Evolutionary conservation across 2,113 vertebrate genomes (phyloP), one percentile per base, ranked within the genome.

Genomic region (Lutjanus erythropterus): DNA sequence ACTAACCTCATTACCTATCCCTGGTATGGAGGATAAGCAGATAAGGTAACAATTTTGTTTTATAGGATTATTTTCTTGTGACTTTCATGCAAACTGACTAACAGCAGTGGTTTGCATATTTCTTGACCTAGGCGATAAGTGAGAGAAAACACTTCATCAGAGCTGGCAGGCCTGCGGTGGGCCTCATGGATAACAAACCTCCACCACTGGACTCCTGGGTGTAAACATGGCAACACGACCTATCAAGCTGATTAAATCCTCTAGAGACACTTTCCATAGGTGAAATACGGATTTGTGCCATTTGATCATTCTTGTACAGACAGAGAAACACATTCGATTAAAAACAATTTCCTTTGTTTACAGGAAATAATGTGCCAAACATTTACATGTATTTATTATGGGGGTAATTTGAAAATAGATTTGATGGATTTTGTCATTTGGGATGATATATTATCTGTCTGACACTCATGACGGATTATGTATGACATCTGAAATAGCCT

Each of bases 201-300:
- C 95, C 94, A 74, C 95, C 95, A 7, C 91, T 95, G 73, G 95
- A 95, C 90, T 95, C 95, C 37, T 95, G 95, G 95, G 95, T 95
- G 80, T 95, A 88, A 93, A 70, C 55, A 68, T n/a, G 16, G 70
- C 87, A 78, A 68, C 78, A 80, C 1, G 14, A 78, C 53, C 59
- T 50, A 49, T 42, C 23, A 33, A 53, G 37, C 73, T 10, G 4
- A 44, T 56, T 62, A 42, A 80, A 86, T 75, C 72, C 62, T 62
- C 64, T 78, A 86, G 80, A 86, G 80, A 87, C 84, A 77, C 84
- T 88, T 85, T 91, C 52, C 75, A 71, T 37, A 31, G 78, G 81
- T 83, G 64, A 81, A 78, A 83, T 61, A 71, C 46, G n/a, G 72
- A 91, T 81, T 75, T 75, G 73, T 84, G 83, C 84, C 81, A 86